Base-by-base conservation (phyloP, 2,113 vertebrate species). In the Protobothrops mucrosquamatus region DNA sequence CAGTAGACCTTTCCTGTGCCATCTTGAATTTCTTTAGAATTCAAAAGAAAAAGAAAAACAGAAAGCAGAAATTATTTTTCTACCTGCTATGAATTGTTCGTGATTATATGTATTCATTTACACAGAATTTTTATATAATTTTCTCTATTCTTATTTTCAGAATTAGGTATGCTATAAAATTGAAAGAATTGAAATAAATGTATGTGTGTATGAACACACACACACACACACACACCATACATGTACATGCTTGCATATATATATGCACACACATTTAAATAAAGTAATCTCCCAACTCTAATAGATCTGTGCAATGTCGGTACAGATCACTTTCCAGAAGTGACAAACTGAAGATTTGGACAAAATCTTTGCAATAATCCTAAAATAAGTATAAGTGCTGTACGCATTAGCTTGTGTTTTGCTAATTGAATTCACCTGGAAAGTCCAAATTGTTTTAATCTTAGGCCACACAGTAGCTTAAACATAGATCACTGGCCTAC, bases 371-470 rank as follows among this genome's bases (percentile, higher is more conserved):
- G 64, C 52, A 88, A 29, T 74, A 39, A 52, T 96, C 52, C 12
- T 88, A 93, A 94, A 92, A 94, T 54, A 57, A 29, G 20, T 15
- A 57, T 74, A 6, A 91, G 22, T 94, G 39, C 85, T 55, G 52
- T 81, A 54, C 94, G 29, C 54, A 12, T 85, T 14, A 91, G 39
- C 46, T 93, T 56, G 95, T 94, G 22, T 20, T 3, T 9, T 59
- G 56, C 85, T 95, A 94, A 94, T 54, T 94, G 93, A 91, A 56
- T 61, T 91, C 93, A 96, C 96, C 94, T 93, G 91, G 94, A 93
- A 95, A 97, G 96, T 96, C 46, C 61, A 92, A 92, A 90, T 95
- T 3, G 95, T 97, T 97, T 96, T 95, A 85, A 89, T 97, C 90
- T 95, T 91, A 91, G 94, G 90, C 94, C 94, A 74, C 89, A 85